These are phyloP conservation scores for Ageneiosus marmoratus DNA, from an alignment of 2,113 vertebrate species.

Conservation along the genomic window DNA sequence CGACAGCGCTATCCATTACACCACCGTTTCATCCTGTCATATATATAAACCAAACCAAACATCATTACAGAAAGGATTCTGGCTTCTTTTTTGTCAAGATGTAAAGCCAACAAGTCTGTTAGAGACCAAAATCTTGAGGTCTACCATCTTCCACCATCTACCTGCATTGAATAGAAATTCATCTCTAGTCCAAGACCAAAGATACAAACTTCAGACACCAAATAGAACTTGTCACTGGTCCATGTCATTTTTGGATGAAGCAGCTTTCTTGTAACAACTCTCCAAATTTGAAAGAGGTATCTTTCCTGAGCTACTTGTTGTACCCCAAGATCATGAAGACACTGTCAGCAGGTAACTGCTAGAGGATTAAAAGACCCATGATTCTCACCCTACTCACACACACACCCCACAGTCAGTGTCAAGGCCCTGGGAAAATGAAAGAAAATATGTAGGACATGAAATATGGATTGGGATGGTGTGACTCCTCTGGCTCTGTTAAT, in stretches of 20 bases:
- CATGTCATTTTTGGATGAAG: not conserved
- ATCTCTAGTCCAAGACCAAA: too few relatives aligned
- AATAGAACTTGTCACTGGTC: not conserved
- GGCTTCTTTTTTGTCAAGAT: not conserved
- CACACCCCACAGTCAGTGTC: slow-evolving; percentile 7
- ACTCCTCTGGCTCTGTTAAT: slow-evolving; percentile 60
- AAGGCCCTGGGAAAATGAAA: slow-evolving; percentile 24
- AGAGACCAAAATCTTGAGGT: not conserved
- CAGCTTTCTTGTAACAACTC: not conserved
- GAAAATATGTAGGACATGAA: slow-evolving; percentile 57
- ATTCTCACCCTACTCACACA: not conserved
- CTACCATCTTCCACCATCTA: too few relatives aligned
- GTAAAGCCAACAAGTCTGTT: not conserved
- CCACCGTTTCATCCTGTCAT: too few relatives aligned
- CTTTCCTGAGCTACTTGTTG: not conserved
- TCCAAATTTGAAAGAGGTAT: not conserved
- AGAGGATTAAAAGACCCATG: not conserved
- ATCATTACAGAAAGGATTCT: not conserved
- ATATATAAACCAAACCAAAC: not conserved
- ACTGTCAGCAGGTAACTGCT: not conserved
- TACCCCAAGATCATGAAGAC: not conserved
- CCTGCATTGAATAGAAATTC: too few relatives aligned
- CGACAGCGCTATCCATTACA: too few relatives aligned
- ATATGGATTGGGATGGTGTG: slow-evolving; percentile 51
- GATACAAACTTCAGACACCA: not conserved